phyloP scores from a whole-genome alignment of 2,113 vertebrate species.

The Sterrhoptilus dennistouni region DNA sequence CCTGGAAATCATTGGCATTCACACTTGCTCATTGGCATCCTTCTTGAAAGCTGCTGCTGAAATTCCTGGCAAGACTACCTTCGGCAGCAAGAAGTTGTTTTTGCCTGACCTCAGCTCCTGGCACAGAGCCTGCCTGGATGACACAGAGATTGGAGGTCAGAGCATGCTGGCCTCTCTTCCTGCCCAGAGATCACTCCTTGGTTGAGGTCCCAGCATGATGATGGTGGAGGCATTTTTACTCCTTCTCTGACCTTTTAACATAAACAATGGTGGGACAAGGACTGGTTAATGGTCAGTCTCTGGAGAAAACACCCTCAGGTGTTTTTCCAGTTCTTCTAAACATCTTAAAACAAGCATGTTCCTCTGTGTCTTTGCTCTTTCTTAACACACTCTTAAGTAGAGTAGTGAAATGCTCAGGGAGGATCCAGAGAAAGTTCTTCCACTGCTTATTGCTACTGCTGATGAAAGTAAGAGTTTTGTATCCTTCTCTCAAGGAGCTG shows the following conservation, averaged over 20 bases:
- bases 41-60: background rate
- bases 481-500: background rate
- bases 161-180: background rate
- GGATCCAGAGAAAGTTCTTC: background rate
- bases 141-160: background rate
- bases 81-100: background rate
- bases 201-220: background rate
- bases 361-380: background rate
- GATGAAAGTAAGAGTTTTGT: background rate
- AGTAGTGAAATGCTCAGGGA: background rate
- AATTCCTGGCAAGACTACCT: background rate
- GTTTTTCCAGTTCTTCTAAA: background rate
- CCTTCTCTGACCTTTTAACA: background rate
- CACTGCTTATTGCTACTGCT: background rate
- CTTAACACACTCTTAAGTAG: background rate
- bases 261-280: background rate
- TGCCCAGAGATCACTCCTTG: background rate
- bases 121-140: background rate
- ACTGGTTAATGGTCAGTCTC: background rate
- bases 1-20: background rate
- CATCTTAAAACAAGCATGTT: background rate
- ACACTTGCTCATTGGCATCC: background rate
- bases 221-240: background rate
- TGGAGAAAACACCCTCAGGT: background rate
- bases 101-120: background rate